These are phyloP conservation scores for Champsocephalus esox DNA, from an alignment of 2,797 vertebrate species.

Conservation along the genomic window DNA sequence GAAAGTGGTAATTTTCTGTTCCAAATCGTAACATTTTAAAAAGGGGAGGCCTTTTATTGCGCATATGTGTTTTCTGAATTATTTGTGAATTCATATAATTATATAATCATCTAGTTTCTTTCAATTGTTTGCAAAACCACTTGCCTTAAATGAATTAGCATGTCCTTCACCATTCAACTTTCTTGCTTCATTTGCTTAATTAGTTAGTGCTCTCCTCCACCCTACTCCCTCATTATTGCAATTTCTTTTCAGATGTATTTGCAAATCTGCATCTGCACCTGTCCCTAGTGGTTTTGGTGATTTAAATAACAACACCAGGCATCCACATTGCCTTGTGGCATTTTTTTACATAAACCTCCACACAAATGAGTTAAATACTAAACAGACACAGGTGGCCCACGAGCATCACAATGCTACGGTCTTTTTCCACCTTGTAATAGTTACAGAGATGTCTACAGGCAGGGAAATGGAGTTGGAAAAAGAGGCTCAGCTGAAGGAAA, in stretches of 20 bases:
- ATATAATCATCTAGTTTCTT: not conserved
- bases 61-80: not conserved
- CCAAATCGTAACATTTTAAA: not conserved
- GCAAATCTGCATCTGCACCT: conserved; percentile 45
- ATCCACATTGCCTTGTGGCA: conserved; percentile 45
- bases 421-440: conserved; percentile 43
- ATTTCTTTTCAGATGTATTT: conserved; percentile 20
- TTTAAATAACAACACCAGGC: conserved; percentile 55
- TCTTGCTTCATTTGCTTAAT: conserved; percentile 36
- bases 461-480: conserved; percentile 49
- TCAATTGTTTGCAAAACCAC: not conserved
- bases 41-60: not conserved
- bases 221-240: too few relatives aligned
- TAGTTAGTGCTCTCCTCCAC: too few relatives aligned
- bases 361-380: conserved; percentile 71
- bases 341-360: conserved; percentile 55
- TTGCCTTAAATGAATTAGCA: conserved; percentile 27
- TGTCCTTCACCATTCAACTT: conserved; percentile 21
- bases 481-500: conserved; percentile 51
- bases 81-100: conserved; percentile 11
- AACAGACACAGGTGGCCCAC: conserved; percentile 58
- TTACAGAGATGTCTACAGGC: conserved; percentile 47
- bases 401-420: conserved; percentile 47
- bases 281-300: conserved; percentile 41
- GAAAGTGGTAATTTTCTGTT: not conserved